Evolutionary conservation across 2,888 invertebrate species (phyloP).

Genomic region (Drosophila tripunctata): DNA sequence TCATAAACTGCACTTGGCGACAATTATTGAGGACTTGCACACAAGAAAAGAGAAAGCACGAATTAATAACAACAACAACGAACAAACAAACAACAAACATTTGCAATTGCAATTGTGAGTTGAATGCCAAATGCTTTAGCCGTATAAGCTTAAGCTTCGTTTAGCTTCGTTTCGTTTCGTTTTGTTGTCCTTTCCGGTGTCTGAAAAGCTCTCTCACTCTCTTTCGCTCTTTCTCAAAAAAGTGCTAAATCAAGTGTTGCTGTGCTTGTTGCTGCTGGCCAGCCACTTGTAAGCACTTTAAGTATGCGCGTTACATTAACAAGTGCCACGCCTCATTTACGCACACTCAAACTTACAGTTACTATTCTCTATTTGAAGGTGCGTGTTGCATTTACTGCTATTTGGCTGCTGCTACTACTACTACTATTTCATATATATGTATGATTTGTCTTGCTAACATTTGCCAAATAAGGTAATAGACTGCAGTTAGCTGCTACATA

Average conservation of each 20-base stretch:
- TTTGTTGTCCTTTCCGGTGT: slow-evolving; percentile 18
- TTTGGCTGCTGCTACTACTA: background rate
- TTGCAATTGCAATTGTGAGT: slow-evolving; percentile 39
- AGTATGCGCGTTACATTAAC: slow-evolving; percentile 15
- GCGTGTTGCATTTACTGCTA: background rate
- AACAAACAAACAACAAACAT: too few species aligned
- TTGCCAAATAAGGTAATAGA: slow-evolving; percentile 9
- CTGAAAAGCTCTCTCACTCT: slow-evolving; percentile 2
- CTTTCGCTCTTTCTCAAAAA: background rate
- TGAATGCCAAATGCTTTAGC: slow-evolving; percentile 58
- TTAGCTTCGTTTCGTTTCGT: background rate
- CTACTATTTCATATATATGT: background rate
- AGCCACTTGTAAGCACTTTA: slow-evolving; percentile 44
- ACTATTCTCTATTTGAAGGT: background rate
- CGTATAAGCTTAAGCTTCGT: slow-evolving; percentile 38
- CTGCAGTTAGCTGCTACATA: slow-evolving; percentile 7
- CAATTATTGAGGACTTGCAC: slow-evolving; percentile 56
- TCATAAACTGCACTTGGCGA: slow-evolving; percentile 53
- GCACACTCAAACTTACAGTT: background rate
- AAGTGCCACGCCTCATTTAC: slow-evolving; percentile 44
- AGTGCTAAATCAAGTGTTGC: slow-evolving; percentile 27
- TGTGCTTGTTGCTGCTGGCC: slow-evolving; percentile 12
- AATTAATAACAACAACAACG: slow-evolving; percentile 19
- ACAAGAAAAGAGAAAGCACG: slow-evolving; percentile 56
- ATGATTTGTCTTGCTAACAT: background rate